Conservation (phyloP, 2,888 invertebrate genomes). For the Andrena bicolor region DNA sequence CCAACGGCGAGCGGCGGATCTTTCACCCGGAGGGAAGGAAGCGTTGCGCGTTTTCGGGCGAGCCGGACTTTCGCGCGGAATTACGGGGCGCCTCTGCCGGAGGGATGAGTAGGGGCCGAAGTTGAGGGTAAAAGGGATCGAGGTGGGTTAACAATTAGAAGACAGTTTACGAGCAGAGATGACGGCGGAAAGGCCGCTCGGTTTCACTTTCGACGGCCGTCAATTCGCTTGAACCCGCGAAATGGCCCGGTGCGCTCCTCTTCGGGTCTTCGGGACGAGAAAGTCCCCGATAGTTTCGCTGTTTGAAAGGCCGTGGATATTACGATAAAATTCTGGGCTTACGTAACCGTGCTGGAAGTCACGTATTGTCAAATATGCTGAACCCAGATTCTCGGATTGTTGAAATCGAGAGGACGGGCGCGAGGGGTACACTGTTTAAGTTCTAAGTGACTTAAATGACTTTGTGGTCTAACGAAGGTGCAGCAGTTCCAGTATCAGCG, state of each 20-base stretch:
- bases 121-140: neutral
- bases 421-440: constrained; percentile 10
- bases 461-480: constrained; percentile 2
- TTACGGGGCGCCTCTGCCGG: no score
- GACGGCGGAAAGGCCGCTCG: constrained; percentile 31
- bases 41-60: neutral
- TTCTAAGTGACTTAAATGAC: constrained; percentile 15
- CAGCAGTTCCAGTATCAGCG: neutral
- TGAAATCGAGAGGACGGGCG: constrained; percentile 8
- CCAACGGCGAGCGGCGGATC: neutral
- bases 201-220: constrained; percentile 68
- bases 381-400: constrained; percentile 11
- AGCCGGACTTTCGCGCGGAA: no score
- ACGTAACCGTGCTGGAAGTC: constrained; percentile 56
- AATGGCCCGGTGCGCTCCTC: constrained; percentile 31
- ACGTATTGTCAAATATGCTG: constrained; percentile 52
- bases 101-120: no score
- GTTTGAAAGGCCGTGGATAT: constrained; percentile 62
- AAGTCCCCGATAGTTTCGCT: constrained; percentile 75
- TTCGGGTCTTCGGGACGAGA: constrained; percentile 71
- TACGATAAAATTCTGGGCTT: constrained; percentile 61
- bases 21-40: neutral
- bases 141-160: constrained; percentile 37
- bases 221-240: constrained; percentile 42
- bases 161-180: constrained; percentile 52